Evolutionary conservation across 2,888 invertebrate species (phyloP), one percentile per base, ranked within the genome.

Genomic region (Callosobruchus maculatus): DNA sequence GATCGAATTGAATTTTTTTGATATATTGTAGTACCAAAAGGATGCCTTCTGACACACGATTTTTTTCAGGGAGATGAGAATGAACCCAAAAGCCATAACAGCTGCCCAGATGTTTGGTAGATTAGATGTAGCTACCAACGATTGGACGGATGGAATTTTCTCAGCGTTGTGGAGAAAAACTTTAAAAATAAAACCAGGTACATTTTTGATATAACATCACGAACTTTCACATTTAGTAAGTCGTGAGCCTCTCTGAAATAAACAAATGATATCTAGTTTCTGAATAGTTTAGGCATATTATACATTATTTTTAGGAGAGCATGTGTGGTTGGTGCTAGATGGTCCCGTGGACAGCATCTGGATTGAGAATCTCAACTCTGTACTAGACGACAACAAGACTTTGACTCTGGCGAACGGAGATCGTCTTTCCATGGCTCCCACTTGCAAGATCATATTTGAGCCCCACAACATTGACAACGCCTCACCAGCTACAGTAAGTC

Each of bases 141-240:
- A 98, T 84, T 98, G 98, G 98, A 98, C 98, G 0, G 98, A 98
- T 86, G 98, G 98, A 5, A 97, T 98, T 82, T 98, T 98, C 87
- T 97, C 98, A 0, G 97, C 98, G 0, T 88, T 98, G 0, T 98
- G 98, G 98, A 90, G 98, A 67, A 97, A 97, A 88, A 97, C 98
- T 0, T 89, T 97, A 0, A 96, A 96, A 87, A 88, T 95, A 0
- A 97, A 96, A 88, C 92, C 93, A 79, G 94, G 92, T 85, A 76
- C 30, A 30, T 30, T 30, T 30, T 9, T n/a, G n/a, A n/a, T n/a
- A n/a, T n/a, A n/a, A n/a, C n/a, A n/a, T n/a, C n/a, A n/a, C n/a
- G n/a, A n/a, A n/a, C n/a, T n/a, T n/a, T n/a, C n/a, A n/a, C n/a
- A n/a, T n/a, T n/a, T n/a, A n/a, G n/a, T n/a, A n/a, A n/a, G n/a